Percentiles rank a stretch among this genome's conserved stretches.
Evolutionary conservation across 2,797 vertebrate genomes (phyloP).

Genomic region (Mormyrops boulengeri): DNA sequence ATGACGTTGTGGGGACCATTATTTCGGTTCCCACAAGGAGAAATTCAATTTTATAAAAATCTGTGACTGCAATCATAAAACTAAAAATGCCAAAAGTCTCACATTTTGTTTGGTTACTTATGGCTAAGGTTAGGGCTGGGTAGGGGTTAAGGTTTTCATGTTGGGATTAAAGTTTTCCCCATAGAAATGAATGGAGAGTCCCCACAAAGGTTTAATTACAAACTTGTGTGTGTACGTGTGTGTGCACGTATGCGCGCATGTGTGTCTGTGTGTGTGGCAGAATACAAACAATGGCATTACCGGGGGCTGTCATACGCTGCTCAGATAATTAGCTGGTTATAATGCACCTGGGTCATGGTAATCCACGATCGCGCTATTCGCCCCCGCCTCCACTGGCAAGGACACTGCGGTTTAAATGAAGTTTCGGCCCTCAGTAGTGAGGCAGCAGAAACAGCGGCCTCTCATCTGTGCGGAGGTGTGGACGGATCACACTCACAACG

Average conservation of each 20-base stretch:
- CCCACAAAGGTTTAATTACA: no score
- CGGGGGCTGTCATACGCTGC: background rate
- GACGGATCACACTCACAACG: background rate
- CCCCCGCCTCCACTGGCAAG: background rate
- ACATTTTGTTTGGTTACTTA: no score
- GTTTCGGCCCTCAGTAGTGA: background rate
- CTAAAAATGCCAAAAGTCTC: no score
- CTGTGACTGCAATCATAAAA: no score
- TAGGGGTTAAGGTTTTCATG: no score
- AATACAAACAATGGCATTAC: background rate
- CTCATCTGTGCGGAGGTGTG: background rate
- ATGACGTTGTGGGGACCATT: no score
- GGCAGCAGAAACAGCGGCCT: background rate
- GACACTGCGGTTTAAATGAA: background rate
- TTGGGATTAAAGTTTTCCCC: no score
- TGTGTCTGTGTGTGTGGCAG: background rate
- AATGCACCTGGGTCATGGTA: background rate
- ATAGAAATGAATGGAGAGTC: no score
- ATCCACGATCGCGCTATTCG: background rate
- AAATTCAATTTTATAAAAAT: no score
- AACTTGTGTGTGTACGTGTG: background rate
- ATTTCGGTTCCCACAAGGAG: no score
- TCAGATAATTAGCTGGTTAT: background rate
- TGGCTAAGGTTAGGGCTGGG: no score
- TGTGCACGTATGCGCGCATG: background rate